phyloP scores from a whole-genome alignment of 2,113 vertebrate genomes.

The Xiphophorus couchianus region DNA sequence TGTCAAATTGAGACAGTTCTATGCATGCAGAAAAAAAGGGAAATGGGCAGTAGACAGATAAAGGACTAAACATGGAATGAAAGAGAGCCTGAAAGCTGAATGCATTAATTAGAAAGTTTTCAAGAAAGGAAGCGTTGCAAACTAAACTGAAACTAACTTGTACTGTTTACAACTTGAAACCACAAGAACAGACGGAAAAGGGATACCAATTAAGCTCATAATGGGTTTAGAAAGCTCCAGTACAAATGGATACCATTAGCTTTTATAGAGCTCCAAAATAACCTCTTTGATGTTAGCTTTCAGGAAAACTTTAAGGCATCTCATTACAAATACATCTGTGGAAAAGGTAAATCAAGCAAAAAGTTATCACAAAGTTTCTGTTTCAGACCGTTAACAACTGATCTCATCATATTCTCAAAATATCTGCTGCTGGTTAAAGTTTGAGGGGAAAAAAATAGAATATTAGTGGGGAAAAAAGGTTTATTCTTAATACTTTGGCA shows the following conservation, averaged over 20 bases:
- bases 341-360: background rate
- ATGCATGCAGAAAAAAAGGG: slow-evolving; percentile 37
- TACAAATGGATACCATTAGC: background rate
- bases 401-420: background rate
- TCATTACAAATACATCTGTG: background rate
- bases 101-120: background rate
- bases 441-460: background rate
- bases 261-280: background rate
- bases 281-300: background rate
- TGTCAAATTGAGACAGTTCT: slow-evolving; percentile 56
- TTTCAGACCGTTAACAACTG: background rate
- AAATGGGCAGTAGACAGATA: slow-evolving; percentile 9
- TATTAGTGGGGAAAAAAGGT: background rate
- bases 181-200: background rate
- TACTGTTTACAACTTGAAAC: background rate
- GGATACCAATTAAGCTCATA: slow-evolving; percentile 2
- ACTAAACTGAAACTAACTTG: background rate
- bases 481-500: background rate
- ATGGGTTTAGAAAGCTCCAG: background rate
- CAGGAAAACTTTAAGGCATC: background rate
- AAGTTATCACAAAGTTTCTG: background rate
- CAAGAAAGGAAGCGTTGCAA: background rate
- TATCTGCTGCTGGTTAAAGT: background rate
- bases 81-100: background rate
- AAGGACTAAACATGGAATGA: background rate